phyloP scores from a whole-genome alignment of 1,140 invertebrate genomes.

The Elymnias hypermnestra region DNA sequence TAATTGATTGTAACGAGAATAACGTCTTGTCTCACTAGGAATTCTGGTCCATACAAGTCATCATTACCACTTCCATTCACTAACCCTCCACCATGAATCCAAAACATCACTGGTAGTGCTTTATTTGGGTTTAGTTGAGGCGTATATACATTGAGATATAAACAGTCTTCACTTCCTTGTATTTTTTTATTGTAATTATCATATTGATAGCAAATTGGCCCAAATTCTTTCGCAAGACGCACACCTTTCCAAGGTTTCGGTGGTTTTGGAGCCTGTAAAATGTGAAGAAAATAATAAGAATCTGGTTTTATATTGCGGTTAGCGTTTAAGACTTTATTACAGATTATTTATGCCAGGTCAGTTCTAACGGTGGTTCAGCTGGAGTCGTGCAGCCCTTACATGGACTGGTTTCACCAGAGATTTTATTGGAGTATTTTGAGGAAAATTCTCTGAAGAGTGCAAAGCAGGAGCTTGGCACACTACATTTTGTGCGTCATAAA shows the following conservation, averaged over 20 bases:
- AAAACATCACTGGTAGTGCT: constrained; percentile 56
- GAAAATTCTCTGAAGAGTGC: too few species aligned
- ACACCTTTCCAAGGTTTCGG: constrained; percentile 42
- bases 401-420: too few species aligned
- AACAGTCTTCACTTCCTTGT: constrained; percentile 75
- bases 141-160: constrained; percentile 80
- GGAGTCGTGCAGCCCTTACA: too few species aligned
- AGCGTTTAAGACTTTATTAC: too few species aligned
- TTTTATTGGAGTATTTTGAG: too few species aligned
- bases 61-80: constrained; percentile 75
- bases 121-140: constrained; percentile 47
- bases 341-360: too few species aligned
- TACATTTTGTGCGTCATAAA: too few species aligned
- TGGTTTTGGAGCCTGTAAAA: constrained; percentile 43
- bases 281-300: too few species aligned
- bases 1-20: constrained; percentile 75
- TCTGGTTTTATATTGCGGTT: too few species aligned
- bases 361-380: too few species aligned
- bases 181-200: constrained; percentile 10
- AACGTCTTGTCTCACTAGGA: constrained; percentile 78
- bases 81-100: constrained; percentile 77
- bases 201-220: constrained; percentile 30
- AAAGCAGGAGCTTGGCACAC: too few species aligned
- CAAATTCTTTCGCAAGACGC: constrained; percentile 32
- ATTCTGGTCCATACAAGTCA: constrained; percentile 77